Evolutionary conservation across 2,113 vertebrate genomes (phyloP).

Genomic region (Eptesicus fuscus): DNA sequence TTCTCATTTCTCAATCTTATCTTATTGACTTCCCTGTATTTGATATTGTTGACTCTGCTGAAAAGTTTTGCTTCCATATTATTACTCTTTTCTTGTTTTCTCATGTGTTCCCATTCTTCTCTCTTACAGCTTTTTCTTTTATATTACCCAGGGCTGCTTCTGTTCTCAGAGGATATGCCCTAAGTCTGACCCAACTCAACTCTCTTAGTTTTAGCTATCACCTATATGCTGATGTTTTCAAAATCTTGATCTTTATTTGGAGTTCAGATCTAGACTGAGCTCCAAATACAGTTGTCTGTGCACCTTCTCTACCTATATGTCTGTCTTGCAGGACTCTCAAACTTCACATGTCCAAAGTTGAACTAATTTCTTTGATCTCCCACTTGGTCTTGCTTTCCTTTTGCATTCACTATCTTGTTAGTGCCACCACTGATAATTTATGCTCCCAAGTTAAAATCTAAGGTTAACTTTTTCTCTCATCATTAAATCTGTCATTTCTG

Average conservation of each 20-base stretch:
- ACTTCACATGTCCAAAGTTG: neutral
- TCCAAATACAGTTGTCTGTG: neutral
- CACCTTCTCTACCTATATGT: neutral
- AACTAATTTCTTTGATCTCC: neutral
- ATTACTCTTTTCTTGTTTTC: neutral
- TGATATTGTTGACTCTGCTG: neutral
- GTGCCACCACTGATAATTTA: neutral
- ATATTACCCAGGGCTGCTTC: neutral
- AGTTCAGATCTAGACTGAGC: neutral
- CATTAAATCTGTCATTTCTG: neutral
- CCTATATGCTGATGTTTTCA: neutral
- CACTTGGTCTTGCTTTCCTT: neutral
- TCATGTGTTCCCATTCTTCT: neutral
- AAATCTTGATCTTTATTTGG: neutral
- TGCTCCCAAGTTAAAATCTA: neutral
- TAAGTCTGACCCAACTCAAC: neutral
- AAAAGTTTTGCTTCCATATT: neutral
- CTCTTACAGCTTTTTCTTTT: neutral
- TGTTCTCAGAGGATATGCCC: neutral
- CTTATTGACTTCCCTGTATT: neutral
- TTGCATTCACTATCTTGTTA: neutral
- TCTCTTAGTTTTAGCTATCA: neutral
- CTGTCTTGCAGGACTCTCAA: neutral
- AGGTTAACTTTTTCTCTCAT: neutral
- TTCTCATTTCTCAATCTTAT: neutral